These are phyloP conservation scores for Exephanes ischioxanthus DNA, from an alignment of 2,888 invertebrate species.

Conservation along the genomic window DNA sequence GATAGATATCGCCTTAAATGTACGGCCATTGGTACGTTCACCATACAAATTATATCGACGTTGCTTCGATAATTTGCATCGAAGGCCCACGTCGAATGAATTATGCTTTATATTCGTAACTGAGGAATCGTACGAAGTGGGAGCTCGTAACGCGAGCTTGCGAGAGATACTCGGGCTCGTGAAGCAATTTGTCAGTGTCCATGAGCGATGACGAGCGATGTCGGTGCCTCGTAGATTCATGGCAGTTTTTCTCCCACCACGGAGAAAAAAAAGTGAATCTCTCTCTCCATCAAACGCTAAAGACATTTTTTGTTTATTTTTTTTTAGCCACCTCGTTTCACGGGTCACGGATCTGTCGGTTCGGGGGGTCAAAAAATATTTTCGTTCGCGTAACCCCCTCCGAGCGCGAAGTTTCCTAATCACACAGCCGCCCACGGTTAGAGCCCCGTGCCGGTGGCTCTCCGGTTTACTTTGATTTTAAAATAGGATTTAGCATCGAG, in stretches of 20 bases:
- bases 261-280: not conserved
- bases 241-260: not conserved
- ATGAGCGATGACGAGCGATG: slow-evolving; percentile 35
- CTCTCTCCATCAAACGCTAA: not conserved
- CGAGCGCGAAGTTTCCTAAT: slow-evolving; percentile 26
- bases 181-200: slow-evolving; percentile 61
- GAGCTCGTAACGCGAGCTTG: not conserved
- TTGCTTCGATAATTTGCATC: not conserved
- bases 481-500: slow-evolving; percentile 29
- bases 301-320: not conserved
- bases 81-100: not conserved
- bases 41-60: not conserved
- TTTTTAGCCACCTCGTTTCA: not conserved
- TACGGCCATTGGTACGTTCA: too few species aligned
- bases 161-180: slow-evolving; percentile 15
- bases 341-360: not conserved
- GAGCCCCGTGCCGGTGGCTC: not conserved
- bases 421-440: not conserved
- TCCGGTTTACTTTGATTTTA: slow-evolving; percentile 42
- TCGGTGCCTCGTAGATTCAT: slow-evolving; percentile 35
- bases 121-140: not conserved
- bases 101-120: not conserved
- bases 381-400: not conserved
- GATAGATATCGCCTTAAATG: too few species aligned
- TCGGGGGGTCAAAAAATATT: not conserved